Percentiles rank a stretch among this genome's conserved stretches.
Evolutionary conservation across 1,140 invertebrate genomes (phyloP).

Genomic region (Scylla paramamosain): DNA sequence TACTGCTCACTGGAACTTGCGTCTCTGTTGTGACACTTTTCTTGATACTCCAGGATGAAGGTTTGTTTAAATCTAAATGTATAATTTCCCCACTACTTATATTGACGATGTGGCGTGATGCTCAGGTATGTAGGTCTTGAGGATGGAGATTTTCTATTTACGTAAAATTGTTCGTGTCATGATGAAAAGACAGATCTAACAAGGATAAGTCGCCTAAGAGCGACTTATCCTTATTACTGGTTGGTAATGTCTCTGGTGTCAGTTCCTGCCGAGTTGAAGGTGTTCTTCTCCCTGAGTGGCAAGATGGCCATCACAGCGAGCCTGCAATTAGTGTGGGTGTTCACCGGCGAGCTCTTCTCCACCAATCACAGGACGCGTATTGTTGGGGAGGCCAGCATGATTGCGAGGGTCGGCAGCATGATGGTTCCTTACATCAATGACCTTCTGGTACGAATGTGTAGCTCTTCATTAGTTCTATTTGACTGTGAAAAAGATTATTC

Average conservation of each 20-base stretch:
- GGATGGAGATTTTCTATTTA: too few relatives aligned
- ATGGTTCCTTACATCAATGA: conserved; percentile 65
- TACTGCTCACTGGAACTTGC: background rate
- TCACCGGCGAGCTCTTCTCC: conserved; percentile 91
- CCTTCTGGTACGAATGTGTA: conserved; percentile 31
- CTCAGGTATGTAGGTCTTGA: too few relatives aligned
- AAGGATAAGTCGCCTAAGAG: too few relatives aligned
- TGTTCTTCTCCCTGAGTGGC: conserved; percentile 83
- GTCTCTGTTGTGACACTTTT: background rate
- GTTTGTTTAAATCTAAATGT: background rate
- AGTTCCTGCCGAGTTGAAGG: background rate
- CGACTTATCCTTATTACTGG: too few relatives aligned
- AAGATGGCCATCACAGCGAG: conserved; percentile 93
- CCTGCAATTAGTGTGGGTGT: conserved; percentile 93
- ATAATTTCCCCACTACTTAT: too few relatives aligned
- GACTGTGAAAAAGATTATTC: too few relatives aligned
- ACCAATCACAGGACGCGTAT: conserved; percentile 82
- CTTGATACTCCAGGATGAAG: background rate
- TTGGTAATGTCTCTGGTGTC: background rate
- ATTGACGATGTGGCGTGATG: too few relatives aligned
- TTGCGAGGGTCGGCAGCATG: conserved; percentile 67
- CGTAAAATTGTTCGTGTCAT: too few relatives aligned
- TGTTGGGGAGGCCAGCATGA: conserved; percentile 59
- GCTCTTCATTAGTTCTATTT: too few relatives aligned
- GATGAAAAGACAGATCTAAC: too few relatives aligned